Base-by-base conservation (phyloP, 2,113 vertebrate species). In the Oryzias curvinotus region DNA sequence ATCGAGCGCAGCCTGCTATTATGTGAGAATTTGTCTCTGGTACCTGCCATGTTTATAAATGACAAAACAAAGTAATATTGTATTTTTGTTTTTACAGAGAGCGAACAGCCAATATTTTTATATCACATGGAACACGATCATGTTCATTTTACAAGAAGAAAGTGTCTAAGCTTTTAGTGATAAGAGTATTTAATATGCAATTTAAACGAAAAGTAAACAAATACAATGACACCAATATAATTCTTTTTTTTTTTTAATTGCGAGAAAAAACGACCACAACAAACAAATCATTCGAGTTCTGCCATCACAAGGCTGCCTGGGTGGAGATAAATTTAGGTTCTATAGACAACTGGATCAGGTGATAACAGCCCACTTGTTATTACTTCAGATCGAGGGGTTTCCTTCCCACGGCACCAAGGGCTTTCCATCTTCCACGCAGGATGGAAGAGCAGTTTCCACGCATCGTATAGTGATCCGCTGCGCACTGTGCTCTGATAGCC, bases 391-490 rank as follows among this genome's bases (percentile, higher is more conserved):
- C 79, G 82, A 88, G 90, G 90, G 90, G 89, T 90, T 90, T 90
- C 90, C 88, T 87, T 85, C 73, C 88, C 87, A 75, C 79, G 75
- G 77, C 62, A 85, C 81, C 89, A 90, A 87, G 89, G 89, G 90
- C 86, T 91, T 88, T 80, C 65, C 67, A 83, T 81, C 77, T 54
- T 77, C 67, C 69, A 74, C 80, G 57, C 76, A 83, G 77, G 59
- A 65, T 44, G 68, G 45, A 77, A 66, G 73, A 70, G 69, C 52
- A 62, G 65, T 83, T 81, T 80, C 73, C 86, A 87, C 80, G 80
- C 77, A 85, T 13, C 44, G 67, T 62, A 73, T 8, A 36, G 78
- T 63, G 59, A 62, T 78, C 68, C 60, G 23, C 68, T 57, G 62
- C 50, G 69, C 77, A 58, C 68, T 57, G 7, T 65, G 71, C 62